phyloP scores from a whole-genome alignment of 35 echinoderm and acorn worm genomes.

The Apostichopus japonicus region DNA sequence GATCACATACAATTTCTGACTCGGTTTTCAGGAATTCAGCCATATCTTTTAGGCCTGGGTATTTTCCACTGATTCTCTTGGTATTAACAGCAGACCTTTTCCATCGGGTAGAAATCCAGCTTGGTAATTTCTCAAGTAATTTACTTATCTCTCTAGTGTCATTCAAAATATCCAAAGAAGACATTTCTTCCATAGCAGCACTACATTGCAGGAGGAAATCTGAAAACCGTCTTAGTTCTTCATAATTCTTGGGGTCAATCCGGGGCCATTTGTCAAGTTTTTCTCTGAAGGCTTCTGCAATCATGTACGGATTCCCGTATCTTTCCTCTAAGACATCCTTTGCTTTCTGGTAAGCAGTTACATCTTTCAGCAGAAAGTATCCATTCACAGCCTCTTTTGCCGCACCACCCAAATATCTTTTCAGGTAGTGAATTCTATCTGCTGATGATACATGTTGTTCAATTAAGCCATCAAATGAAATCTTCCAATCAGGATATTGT shows the following conservation, averaged over 20 bases:
- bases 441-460: constrained; percentile 12
- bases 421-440: too few species aligned
- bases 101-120: constrained; percentile 52
- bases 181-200: constrained; percentile 49
- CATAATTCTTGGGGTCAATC: constrained; percentile 23
- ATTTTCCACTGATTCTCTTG: constrained; percentile 25
- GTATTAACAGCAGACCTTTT: constrained; percentile 13
- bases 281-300: neutral
- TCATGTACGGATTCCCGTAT: too few species aligned
- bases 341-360: neutral
- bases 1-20: constrained; percentile 53
- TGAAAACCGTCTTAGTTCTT: constrained; percentile 31
- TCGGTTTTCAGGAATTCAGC: constrained; percentile 42
- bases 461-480: constrained; percentile 47
- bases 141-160: constrained; percentile 57
- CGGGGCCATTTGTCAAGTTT: constrained; percentile 28
- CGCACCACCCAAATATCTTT: too few species aligned
- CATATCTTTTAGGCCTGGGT: constrained; percentile 46
- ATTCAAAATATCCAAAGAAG: constrained; percentile 35
- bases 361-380: constrained; percentile 33
- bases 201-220: constrained; percentile 52
- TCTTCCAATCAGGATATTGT: constrained; percentile 41
- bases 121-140: constrained; percentile 62
- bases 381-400: too few species aligned
- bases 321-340: too few species aligned